Evolutionary conservation across 1,140 invertebrate species (phyloP), one percentile per base, ranked within the genome.

Genomic region (Neodiprion fabricii): DNA sequence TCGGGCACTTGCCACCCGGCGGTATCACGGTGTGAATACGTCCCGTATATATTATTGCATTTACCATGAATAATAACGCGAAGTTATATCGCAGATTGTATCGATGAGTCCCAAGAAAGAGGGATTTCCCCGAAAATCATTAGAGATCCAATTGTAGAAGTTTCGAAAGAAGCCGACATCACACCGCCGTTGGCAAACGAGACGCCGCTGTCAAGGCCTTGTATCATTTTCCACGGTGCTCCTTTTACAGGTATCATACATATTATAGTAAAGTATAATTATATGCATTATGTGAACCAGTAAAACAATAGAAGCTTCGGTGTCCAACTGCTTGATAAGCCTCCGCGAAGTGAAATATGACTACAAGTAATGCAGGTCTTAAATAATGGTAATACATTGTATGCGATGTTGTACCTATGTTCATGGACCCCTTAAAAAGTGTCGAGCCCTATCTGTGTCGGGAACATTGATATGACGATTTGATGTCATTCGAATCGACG

Each of bases 151-250:
- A 71, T 86, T 21, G 75, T 74, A 61, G 77, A 82, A 47, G 61
- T 83, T 17, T 80, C 81, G 3, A 12, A 61, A 61, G 53, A 61
- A 14, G n/a, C n/a, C n/a, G 53, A 61, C 4, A 14, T 17, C 11
- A 17, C 5, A 61, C n/a, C 53, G 9, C 53, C 53, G 11, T 14
- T 9, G 53, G n/a, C n/a, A 4, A 17, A 61, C 53, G 53, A 61
- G 53, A 61, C 8, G 11, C 53, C 53, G 53, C 11, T 61, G 53
- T 61, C 3, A 17, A 4, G 53, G 53, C 72, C 79, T 17, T 78
- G 78, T 65, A 77, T 86, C 23, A 80, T 86, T 73, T 86, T 85
- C 73, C 79, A 85, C 49, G 85, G 85, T 47, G 83, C 83, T 17
- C 80, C 83, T 17, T 84, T 81, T 28, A 84, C 83, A 4, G 80